Conservation (phyloP, 2,888 invertebrate species). For the Heliconius ethilla region DNA sequence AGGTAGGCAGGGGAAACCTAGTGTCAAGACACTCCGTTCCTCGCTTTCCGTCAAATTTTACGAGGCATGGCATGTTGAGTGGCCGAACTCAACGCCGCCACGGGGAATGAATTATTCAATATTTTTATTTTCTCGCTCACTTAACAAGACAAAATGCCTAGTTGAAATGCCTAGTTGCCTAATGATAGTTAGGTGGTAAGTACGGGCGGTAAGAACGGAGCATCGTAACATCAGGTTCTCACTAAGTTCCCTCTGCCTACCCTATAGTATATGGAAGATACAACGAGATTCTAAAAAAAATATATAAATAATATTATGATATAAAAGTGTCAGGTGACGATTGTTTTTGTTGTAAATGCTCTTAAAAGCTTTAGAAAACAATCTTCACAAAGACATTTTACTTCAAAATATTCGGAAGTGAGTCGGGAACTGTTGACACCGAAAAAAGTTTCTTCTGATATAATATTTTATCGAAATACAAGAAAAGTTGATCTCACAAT, state of each 20-base stretch:
- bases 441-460: not conserved
- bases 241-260: not conserved
- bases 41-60: too few species aligned
- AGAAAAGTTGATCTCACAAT: not conserved
- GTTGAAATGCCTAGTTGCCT: too few species aligned
- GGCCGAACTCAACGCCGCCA: too few species aligned
- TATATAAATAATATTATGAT: not conserved
- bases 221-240: not conserved
- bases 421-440: not conserved
- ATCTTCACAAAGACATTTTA: not conserved
- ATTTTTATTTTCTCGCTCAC: too few species aligned
- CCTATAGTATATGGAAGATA: not conserved
- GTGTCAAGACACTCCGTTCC: too few species aligned
- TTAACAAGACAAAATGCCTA: too few species aligned
- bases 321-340: not conserved
- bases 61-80: too few species aligned
- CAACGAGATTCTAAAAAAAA: not conserved
- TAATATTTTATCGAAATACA: not conserved
- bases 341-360: conserved; percentile 11
- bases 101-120: too few species aligned
- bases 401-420: conserved; percentile 18
- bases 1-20: too few species aligned
- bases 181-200: too few species aligned
- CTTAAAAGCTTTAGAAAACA: conserved; percentile 17
- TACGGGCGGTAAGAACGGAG: not conserved